Evolutionary conservation across 2,888 invertebrate genomes (phyloP), one percentile per base, ranked within the genome.

Genomic region (Drosophila nigricruria): DNA sequence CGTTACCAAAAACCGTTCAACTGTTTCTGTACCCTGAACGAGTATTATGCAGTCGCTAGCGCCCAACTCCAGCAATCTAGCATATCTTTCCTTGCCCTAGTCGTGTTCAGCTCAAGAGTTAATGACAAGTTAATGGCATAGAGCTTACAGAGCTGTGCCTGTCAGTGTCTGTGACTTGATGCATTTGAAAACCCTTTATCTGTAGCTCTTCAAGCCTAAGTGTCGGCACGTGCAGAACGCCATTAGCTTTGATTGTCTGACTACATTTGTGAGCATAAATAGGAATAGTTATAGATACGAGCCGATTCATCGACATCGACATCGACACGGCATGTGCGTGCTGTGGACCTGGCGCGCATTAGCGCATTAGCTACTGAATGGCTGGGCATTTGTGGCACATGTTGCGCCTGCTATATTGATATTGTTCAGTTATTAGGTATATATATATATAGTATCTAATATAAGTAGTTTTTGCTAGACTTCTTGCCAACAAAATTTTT

Each of bases 321-420:
- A 34, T 3, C 14, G 34, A 2, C 12, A 58, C 67, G 67, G 30
- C 30, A 30, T 67, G 61, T 61, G 27, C 68, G 56, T 45, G 45
- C 40, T 67, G 42, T 25, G 45, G 25, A 23, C 9, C 45, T 25
- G 25, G 4, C 16, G 30, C n/a, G 12, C 18, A 14, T 18, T 38
- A 30, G 25, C 34, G 47, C 32, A 5, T 12, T 36, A 38, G 25
- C 30, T 18, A 25, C 10, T 12, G 23, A 62, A 71, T 43, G 42
- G 32, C 10, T 27, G 18, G 63, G 34, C 53, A 69, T 77, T 65
- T 60, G 9, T 1, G 62, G 58, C 78, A 73, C 64, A 36, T 73
- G 73, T 38, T 64, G 27, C 57, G 32, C 23, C n/a, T 6, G 18
- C 30, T 62, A 65, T 62, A 65, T 62, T 60, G 76, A 75, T 66